Evolutionary conservation across 2,797 vertebrate species (phyloP).

Genomic region (Lagocephalus sceleratus): DNA sequence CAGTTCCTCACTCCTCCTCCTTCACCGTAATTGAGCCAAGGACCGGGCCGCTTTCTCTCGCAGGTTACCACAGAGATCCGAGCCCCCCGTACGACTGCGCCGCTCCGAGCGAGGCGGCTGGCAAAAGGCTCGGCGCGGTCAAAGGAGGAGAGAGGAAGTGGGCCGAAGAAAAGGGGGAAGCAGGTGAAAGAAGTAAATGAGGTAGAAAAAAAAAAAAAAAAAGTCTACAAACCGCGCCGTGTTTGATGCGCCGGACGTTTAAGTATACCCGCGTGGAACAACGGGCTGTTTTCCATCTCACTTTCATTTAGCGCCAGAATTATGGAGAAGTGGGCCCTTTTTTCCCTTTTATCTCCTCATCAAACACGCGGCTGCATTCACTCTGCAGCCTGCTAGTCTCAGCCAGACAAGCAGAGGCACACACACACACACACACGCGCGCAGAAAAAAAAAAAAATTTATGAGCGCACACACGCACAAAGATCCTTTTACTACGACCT

Average conservation of each 20-base stretch:
- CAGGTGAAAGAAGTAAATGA: conserved; percentile 14
- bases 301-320: conserved; percentile 29
- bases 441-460: conserved; percentile 23
- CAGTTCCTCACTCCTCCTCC: conserved; percentile 43
- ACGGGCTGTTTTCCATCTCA: conserved; percentile 12
- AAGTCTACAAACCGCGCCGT: neutral
- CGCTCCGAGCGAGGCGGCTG: conserved; percentile 48
- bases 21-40: conserved; percentile 46
- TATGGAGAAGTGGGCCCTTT: conserved; percentile 21
- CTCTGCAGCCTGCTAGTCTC: conserved; percentile 47
- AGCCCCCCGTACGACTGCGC: conserved; percentile 48
- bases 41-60: conserved; percentile 56
- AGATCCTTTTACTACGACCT: conserved; percentile 39
- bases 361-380: conserved; percentile 63
- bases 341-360: conserved; percentile 60
- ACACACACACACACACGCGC: too few species aligned
- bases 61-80: conserved; percentile 75
- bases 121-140: conserved; percentile 32
- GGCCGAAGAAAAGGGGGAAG: conserved; percentile 12
- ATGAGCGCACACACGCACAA: conserved; percentile 10
- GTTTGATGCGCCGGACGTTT: neutral
- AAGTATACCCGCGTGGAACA: conserved; percentile 7
- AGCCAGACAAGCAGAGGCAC: conserved; percentile 15
- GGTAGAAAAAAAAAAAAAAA: conserved; percentile 7
- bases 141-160: conserved; percentile 48